Conservation (phyloP, 1,140 invertebrate genomes). For the Drosophila teissieri region DNA sequence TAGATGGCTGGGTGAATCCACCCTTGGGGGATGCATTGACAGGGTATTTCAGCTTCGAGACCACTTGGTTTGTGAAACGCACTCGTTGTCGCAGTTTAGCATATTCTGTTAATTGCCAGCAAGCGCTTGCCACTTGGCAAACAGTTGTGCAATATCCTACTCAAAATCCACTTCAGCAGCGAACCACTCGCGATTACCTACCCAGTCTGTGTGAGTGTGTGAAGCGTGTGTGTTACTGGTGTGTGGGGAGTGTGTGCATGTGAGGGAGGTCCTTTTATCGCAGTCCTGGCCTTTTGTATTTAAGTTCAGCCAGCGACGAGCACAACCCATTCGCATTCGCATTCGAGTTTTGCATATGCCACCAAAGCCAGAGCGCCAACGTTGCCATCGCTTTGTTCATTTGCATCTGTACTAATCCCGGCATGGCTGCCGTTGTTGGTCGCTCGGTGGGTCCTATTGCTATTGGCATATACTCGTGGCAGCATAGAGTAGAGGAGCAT, state of each 20-base stretch:
- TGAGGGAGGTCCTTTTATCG: conserved; percentile 52
- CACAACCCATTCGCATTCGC: conserved; percentile 11
- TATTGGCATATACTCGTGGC: conserved; percentile 48
- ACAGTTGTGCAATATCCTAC: conserved; percentile 61
- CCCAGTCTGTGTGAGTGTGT: not conserved
- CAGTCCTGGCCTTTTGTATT: conserved; percentile 61
- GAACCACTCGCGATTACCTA: conserved; percentile 59
- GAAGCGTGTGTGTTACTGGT: conserved; percentile 10
- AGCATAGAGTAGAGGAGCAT: not conserved
- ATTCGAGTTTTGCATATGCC: conserved; percentile 69
- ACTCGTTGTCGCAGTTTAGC: conserved; percentile 59
- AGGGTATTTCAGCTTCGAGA: conserved; percentile 16
- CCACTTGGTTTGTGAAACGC: not conserved
- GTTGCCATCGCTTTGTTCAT: conserved; percentile 66
- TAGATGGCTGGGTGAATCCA: not conserved
- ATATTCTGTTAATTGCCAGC: conserved; percentile 65
- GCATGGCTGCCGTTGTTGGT: conserved; percentile 11
- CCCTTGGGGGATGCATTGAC: not conserved
- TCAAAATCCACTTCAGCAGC: conserved; percentile 61
- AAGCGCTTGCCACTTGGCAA: conserved; percentile 57
- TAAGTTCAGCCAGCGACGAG: conserved; percentile 59
- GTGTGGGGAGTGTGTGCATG: conserved; percentile 38
- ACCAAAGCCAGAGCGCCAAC: conserved; percentile 42
- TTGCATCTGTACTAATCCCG: conserved; percentile 75
- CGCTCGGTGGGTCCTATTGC: conserved; percentile 13